Percentiles rank a stretch among this genome's conserved stretches.
phyloP scores from a whole-genome alignment of 2,797 vertebrate species.

The Lates japonicus region DNA sequence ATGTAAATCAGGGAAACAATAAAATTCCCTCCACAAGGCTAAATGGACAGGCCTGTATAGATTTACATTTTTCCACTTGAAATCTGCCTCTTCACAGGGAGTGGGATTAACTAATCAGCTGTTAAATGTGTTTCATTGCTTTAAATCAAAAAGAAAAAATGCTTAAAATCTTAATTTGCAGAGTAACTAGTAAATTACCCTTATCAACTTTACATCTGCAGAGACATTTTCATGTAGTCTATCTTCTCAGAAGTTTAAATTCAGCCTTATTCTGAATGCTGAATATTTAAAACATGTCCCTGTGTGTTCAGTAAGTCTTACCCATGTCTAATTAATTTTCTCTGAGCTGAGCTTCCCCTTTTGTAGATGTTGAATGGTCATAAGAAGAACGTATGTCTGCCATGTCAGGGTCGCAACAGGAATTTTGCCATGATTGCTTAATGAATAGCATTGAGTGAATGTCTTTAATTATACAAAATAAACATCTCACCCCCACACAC shows the following conservation, averaged over 20 bases:
- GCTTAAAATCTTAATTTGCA: not conserved
- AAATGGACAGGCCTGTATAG: not conserved
- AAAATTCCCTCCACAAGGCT: slow-evolving; percentile 2
- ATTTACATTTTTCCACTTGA: slow-evolving; percentile 8
- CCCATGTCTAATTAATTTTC: not conserved
- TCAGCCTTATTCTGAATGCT: not conserved
- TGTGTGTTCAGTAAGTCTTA: not conserved
- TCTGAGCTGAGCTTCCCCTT: not conserved
- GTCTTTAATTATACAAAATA: slow-evolving; percentile 54
- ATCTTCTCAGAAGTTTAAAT: not conserved
- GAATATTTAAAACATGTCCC: not conserved
- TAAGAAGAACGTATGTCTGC: slow-evolving; percentile 38
- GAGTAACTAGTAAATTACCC: not conserved
- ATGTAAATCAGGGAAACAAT: slow-evolving; percentile 46
- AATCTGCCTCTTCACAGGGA: not conserved
- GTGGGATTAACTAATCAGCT: not conserved
- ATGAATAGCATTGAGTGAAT: slow-evolving; percentile 38
- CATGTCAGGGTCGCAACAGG: slow-evolving; percentile 18
- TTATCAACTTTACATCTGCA: no score
- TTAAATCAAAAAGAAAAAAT: not conserved
- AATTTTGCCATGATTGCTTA: slow-evolving; percentile 14
- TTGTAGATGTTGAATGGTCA: slow-evolving; percentile 16
- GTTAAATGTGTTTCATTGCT: not conserved
- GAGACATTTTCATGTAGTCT: not conserved
- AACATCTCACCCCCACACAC: slow-evolving; percentile 48